These are phyloP conservation scores for Dasypus novemcinctus DNA, from an alignment of 2,113 vertebrate genomes.

Conservation along the genomic window DNA sequence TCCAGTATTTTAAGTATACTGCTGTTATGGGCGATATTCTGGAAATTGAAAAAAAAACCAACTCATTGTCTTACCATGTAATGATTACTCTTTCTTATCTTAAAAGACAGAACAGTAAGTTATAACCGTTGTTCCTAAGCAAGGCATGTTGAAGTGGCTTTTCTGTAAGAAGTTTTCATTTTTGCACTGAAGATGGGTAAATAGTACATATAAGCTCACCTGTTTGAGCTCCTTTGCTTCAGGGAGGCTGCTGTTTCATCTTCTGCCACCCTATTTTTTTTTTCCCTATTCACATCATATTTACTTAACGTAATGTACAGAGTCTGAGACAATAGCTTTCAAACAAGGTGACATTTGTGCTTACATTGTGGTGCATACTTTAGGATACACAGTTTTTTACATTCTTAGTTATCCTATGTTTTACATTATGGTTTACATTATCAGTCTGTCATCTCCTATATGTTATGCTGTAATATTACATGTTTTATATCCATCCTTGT, in stretches of 20 bases:
- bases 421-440: too few relatives aligned
- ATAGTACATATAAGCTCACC: background rate
- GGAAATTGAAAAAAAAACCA: background rate
- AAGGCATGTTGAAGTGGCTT: background rate
- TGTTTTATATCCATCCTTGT: too few relatives aligned
- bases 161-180: conserved; percentile 10
- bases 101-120: background rate
- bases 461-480: too few relatives aligned
- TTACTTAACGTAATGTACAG: too few relatives aligned
- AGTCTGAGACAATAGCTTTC: too few relatives aligned
- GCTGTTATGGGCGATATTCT: background rate
- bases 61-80: background rate
- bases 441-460: too few relatives aligned
- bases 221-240: background rate
- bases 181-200: background rate
- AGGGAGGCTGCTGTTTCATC: background rate
- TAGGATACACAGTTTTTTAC: too few relatives aligned
- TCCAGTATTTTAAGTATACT: background rate
- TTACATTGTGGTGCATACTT: too few relatives aligned
- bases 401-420: too few relatives aligned
- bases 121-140: background rate
- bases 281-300: too few relatives aligned
- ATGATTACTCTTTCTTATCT: background rate
- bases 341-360: too few relatives aligned
- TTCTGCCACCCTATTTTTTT: background rate